Evolutionary conservation across 2,113 vertebrate genomes (phyloP).

Genomic region (Bostrychus sinensis): DNA sequence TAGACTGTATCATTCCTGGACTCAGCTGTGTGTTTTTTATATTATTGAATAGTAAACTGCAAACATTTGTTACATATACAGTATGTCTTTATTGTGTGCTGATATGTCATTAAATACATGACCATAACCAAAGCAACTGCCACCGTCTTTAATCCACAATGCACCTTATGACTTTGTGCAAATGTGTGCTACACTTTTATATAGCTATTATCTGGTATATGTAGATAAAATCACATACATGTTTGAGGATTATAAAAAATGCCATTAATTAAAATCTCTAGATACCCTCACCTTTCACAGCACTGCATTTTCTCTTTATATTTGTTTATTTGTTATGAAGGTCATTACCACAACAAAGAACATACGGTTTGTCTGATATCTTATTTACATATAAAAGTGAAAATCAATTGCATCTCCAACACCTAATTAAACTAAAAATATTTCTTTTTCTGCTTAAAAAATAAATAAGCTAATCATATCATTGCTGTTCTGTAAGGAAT

Average conservation of each 20-base stretch:
- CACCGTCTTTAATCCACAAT: too few relatives aligned
- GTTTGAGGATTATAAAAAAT: conserved; percentile 22
- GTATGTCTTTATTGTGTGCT: too few relatives aligned
- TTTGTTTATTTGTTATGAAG: conserved; percentile 60
- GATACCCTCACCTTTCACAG: conserved; percentile 47
- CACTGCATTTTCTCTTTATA: conserved; percentile 22
- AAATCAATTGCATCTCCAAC: conserved; percentile 32
- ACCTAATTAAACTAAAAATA: conserved; percentile 68
- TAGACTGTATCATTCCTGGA: too few relatives aligned
- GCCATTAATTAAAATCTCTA: conserved; percentile 39
- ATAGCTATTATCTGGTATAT: not conserved
- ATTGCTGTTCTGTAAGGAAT: conserved; percentile 32
- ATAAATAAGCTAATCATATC: conserved; percentile 36
- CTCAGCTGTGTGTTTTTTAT: too few relatives aligned
- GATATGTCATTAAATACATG: too few relatives aligned
- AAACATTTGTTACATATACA: too few relatives aligned
- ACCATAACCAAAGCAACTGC: too few relatives aligned
- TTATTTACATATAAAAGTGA: conserved; percentile 77
- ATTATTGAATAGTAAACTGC: too few relatives aligned
- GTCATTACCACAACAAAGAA: conserved; percentile 69
- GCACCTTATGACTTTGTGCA: too few relatives aligned
- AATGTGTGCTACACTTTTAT: too few relatives aligned
- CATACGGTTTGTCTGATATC: conserved; percentile 38
- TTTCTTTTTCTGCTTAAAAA: conserved; percentile 33
- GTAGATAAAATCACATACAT: not conserved